Percentiles rank a stretch among this genome's conserved stretches.
Conservation (phyloP, 64 coral and sea anemone genomes). For the Pocillopora damicornis region DNA sequence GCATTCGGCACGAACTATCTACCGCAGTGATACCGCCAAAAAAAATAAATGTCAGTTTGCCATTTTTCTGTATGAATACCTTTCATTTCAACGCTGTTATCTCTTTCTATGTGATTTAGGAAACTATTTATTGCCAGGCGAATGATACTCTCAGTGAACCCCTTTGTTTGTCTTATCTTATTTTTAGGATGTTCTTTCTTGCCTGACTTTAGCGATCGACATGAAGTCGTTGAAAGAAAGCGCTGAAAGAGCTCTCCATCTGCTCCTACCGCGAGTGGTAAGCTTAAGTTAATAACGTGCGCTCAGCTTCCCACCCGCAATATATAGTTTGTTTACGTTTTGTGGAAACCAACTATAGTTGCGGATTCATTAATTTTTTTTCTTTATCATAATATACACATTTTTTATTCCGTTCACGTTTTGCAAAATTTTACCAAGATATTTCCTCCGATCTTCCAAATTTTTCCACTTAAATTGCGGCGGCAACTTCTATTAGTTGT, state of each 20-base stretch:
- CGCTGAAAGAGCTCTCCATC: slow-evolving; percentile 23
- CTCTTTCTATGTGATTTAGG: neutral
- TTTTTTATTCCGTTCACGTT: neutral
- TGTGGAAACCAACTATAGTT: neutral
- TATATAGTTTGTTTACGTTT: slow-evolving; percentile 20
- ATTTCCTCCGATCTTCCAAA: neutral
- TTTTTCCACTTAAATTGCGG: neutral
- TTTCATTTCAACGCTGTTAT: neutral
- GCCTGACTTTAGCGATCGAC: slow-evolving; percentile 35
- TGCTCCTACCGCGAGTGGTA: slow-evolving; percentile 41
- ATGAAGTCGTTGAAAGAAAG: slow-evolving; percentile 31
- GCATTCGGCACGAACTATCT: neutral
- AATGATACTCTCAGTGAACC: slow-evolving; percentile 19
- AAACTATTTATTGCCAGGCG: neutral
- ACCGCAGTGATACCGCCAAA: neutral
- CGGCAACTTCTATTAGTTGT: neutral
- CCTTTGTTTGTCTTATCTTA: neutral
- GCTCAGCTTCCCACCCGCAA: neutral
- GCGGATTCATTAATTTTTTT: neutral
- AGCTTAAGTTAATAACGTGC: neutral
- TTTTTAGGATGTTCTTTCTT: slow-evolving; percentile 27
- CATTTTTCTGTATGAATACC: neutral
- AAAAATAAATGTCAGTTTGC: slow-evolving; percentile 5
- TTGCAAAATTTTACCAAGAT: neutral
- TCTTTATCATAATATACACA: too few relatives aligned